These are phyloP conservation scores for Caenorhabditis briggsae DNA, from an alignment of 1,140 invertebrate species.

Conservation along the genomic window DNA sequence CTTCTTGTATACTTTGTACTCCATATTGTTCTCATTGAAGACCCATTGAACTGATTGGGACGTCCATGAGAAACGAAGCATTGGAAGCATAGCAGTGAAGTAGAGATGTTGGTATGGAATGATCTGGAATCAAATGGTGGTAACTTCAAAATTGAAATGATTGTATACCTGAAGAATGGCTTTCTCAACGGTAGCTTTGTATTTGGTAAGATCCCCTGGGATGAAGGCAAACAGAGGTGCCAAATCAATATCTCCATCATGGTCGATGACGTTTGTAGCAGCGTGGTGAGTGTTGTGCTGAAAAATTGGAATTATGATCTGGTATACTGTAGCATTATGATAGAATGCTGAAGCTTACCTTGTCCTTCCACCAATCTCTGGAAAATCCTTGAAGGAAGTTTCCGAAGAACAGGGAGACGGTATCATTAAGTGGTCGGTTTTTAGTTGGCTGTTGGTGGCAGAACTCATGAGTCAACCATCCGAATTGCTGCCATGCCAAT, in stretches of 20 bases:
- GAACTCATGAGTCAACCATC: slow-evolving; percentile 76
- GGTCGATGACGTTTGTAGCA: slow-evolving; percentile 77
- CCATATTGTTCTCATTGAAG: slow-evolving; percentile 65
- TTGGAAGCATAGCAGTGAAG: slow-evolving; percentile 75
- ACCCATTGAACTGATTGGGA: slow-evolving; percentile 72
- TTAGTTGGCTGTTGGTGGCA: slow-evolving; percentile 77
- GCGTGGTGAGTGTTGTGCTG: slow-evolving; percentile 76
- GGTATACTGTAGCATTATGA: too few relatives aligned
- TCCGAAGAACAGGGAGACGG: slow-evolving; percentile 70
- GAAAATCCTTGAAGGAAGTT: slow-evolving; percentile 77
- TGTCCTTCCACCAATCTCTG: slow-evolving; percentile 78
- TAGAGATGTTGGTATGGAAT: slow-evolving; percentile 77
- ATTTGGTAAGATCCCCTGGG: slow-evolving; percentile 73
- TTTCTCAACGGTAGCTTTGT: slow-evolving; percentile 72
- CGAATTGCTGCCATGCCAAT: slow-evolving; percentile 76
- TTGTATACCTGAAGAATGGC: slow-evolving; percentile 71
- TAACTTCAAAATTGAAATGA: background rate
- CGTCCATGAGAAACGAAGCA: slow-evolving; percentile 74
- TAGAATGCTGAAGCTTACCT: slow-evolving; percentile 62
- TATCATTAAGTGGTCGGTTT: slow-evolving; percentile 71
- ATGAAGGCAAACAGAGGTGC: slow-evolving; percentile 74
- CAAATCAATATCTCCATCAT: slow-evolving; percentile 76
- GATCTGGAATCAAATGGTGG: slow-evolving; percentile 58
- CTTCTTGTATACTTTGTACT: slow-evolving; percentile 69
- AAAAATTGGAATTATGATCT: background rate